Percentiles rank a stretch among this genome's conserved stretches.
Evolutionary conservation across 1,140 invertebrate genomes (phyloP).

Genomic region (Maconellicoccus hirsutus): DNA sequence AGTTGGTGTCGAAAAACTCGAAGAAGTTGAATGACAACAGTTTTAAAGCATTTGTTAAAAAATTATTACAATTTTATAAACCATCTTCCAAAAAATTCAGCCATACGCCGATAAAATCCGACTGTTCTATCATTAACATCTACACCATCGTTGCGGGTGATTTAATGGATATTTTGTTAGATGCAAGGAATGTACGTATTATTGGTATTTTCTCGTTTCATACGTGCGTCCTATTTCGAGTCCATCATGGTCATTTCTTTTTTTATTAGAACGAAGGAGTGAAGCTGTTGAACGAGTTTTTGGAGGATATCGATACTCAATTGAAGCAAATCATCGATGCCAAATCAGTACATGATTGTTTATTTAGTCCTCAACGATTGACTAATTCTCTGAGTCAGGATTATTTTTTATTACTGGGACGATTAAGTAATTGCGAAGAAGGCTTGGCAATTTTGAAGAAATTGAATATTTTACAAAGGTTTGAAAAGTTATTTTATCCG

Average conservation of each 20-base stretch:
- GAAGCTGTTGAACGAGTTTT: constrained; percentile 45
- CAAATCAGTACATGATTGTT: constrained; percentile 67
- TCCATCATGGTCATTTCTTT: not conserved
- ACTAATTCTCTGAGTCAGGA: constrained; percentile 78
- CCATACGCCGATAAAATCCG: constrained; percentile 37
- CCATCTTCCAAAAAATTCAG: constrained; percentile 76
- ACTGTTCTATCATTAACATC: constrained; percentile 46
- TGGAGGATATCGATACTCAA: constrained; percentile 65
- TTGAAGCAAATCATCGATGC: constrained; percentile 58
- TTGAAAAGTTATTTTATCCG: constrained; percentile 33
- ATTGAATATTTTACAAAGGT: constrained; percentile 62
- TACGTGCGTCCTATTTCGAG: no score
- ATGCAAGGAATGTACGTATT: constrained; percentile 31
- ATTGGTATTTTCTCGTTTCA: not conserved
- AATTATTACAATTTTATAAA: constrained; percentile 73
- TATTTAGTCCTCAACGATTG: constrained; percentile 80
- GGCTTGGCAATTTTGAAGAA: constrained; percentile 63
- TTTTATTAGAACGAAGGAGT: constrained; percentile 20
- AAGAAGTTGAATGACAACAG: constrained; percentile 55
- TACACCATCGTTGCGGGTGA: constrained; percentile 61
- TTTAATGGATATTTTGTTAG: constrained; percentile 61
- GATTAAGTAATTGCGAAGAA: constrained; percentile 59
- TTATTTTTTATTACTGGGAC: constrained; percentile 87
- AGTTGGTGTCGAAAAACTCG: constrained; percentile 23
- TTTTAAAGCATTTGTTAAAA: constrained; percentile 63